Percentiles rank a stretch among this genome's conserved stretches.
These are phyloP conservation scores for Bursaphelenchus okinawaensis DNA, from an alignment of 2,888 invertebrate species.

Conservation along the genomic window DNA sequence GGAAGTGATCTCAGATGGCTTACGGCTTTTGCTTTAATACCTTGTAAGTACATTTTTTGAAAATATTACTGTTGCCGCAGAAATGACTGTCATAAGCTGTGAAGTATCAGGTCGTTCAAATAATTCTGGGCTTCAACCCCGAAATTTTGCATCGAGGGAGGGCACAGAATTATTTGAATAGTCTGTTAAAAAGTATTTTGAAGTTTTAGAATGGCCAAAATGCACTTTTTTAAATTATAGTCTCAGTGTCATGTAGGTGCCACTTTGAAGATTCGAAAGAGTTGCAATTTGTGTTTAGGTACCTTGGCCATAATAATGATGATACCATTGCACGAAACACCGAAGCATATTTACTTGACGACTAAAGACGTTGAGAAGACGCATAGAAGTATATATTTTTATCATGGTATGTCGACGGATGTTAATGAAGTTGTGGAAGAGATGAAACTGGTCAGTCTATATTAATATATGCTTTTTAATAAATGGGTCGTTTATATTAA, in stretches of 20 bases:
- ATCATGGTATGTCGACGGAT: constrained; percentile 35
- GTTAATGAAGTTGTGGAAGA: constrained; percentile 31
- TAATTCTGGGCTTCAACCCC: too few species aligned
- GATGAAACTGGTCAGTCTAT: constrained; percentile 26
- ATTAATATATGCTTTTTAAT: not conserved
- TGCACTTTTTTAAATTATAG: not conserved
- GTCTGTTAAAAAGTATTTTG: not conserved
- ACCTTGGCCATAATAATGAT: constrained; percentile 29
- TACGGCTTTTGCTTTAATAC: constrained; percentile 34
- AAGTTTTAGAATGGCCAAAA: too few species aligned
- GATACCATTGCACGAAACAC: constrained; percentile 42
- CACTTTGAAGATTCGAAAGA: too few species aligned
- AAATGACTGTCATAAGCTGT: too few species aligned
- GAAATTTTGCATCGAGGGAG: too few species aligned
- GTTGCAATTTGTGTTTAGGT: constrained; percentile 17
- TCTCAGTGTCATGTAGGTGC: too few species aligned
- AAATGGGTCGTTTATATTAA: too few species aligned
- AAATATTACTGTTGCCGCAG: too few species aligned
- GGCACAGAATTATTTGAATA: too few species aligned
- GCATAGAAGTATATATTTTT: constrained; percentile 32
- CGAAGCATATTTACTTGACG: constrained; percentile 38
- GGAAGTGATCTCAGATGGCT: constrained; percentile 36
- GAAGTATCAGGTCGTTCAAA: too few species aligned
- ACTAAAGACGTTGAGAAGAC: constrained; percentile 26
- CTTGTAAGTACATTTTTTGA: constrained; percentile 23